Conservation (phyloP, 2,113 vertebrate species). For the Ctenomys sociabilis region DNA sequence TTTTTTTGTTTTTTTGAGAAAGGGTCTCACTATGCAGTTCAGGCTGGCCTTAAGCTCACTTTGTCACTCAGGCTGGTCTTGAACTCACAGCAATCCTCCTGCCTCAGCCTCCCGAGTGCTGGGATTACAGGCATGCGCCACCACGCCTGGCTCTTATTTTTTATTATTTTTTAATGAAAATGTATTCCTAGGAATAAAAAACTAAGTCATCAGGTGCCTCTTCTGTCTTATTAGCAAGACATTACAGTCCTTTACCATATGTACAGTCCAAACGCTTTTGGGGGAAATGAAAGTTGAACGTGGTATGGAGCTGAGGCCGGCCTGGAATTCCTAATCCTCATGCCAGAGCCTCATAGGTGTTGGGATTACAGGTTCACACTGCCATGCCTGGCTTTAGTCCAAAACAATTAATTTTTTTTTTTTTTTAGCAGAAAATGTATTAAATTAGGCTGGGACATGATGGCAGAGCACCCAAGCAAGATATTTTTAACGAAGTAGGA, state of each 20-base stretch:
- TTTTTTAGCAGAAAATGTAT: neutral
- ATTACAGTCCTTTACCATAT: neutral
- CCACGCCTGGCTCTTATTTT: too few species aligned
- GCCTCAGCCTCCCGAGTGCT: too few species aligned
- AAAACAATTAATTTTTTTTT: too few species aligned
- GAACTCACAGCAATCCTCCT: too few species aligned
- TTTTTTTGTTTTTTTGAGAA: too few species aligned
- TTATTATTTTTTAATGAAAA: slow-evolving; percentile 2
- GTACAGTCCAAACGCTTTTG: neutral
- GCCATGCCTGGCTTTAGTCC: neutral
- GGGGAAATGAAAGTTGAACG: neutral
- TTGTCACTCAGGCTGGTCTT: too few species aligned
- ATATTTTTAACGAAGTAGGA: neutral
- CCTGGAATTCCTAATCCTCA: neutral
- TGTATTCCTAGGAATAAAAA: slow-evolving; percentile 33
- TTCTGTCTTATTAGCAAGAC: neutral
- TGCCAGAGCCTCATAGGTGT: neutral
- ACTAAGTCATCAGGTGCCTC: neutral
- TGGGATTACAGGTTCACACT: neutral
- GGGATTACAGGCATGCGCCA: too few species aligned
- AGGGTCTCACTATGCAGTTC: too few species aligned
- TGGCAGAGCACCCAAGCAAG: neutral
- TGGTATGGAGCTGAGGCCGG: neutral
- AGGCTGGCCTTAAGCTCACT: too few species aligned
- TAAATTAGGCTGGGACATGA: neutral